phyloP scores from a whole-genome alignment of 2,797 vertebrate genomes.

The Halcyon leucocephala region DNA sequence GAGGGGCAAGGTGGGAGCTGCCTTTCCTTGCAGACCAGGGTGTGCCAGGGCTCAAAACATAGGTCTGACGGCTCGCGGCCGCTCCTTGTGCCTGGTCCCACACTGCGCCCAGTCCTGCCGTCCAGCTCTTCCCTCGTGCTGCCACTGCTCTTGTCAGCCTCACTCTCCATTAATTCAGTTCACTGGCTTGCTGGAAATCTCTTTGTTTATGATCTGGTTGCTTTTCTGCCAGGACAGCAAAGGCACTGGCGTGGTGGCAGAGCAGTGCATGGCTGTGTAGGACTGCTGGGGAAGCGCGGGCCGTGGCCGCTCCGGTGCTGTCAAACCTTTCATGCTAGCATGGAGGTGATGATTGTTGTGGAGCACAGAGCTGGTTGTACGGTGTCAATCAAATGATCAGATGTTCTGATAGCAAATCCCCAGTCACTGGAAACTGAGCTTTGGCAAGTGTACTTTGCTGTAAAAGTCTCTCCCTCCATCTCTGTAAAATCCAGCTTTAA shows the following conservation, averaged over 20 bases:
- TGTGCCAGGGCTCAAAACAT: not conserved
- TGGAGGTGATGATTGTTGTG: not conserved
- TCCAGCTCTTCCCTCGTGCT: not conserved
- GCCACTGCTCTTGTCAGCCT: not conserved
- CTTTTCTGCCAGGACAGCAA: not conserved
- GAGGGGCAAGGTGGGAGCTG: not conserved
- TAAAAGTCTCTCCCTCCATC: not conserved
- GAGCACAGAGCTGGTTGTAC: fast-evolving
- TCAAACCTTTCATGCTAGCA: not conserved
- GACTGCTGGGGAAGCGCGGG: not conserved
- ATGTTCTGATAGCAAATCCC: not conserved
- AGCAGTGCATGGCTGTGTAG: not conserved
- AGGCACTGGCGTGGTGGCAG: not conserved
- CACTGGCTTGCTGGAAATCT: not conserved
- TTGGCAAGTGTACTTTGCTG: not conserved
- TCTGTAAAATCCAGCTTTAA: not conserved
- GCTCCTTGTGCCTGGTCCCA: not conserved
- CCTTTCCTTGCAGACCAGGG: not conserved
- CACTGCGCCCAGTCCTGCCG: fast-evolving
- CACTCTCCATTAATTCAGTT: not conserved
- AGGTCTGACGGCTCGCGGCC: not conserved
- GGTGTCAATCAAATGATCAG: not conserved
- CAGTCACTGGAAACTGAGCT: not conserved
- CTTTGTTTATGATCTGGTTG: not conserved
- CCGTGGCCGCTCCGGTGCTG: not conserved